These are phyloP conservation scores for Mormyrus lacerda DNA, from an alignment of 2,113 vertebrate species.

Conservation along the genomic window DNA sequence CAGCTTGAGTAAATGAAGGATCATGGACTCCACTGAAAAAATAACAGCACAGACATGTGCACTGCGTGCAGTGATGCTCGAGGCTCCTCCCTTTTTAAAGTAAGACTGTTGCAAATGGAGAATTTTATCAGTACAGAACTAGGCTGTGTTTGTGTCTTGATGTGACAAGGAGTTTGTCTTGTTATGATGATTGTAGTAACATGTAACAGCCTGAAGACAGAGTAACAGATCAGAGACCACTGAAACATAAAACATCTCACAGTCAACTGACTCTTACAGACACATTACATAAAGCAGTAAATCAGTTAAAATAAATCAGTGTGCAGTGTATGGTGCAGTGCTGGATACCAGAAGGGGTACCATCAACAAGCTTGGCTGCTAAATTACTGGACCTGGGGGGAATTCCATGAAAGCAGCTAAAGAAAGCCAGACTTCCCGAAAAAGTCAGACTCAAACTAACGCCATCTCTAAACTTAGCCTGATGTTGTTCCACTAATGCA, in stretches of 20 bases:
- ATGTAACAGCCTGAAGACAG: neutral
- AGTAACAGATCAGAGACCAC: neutral
- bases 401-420: too few species aligned
- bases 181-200: neutral
- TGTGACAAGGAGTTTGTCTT: neutral
- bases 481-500: too few species aligned
- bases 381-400: neutral
- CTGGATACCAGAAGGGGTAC: neutral
- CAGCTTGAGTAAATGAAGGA: neutral
- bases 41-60: neutral
- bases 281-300: neutral
- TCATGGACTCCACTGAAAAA: neutral
- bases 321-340: neutral
- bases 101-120: neutral
- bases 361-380: too few species aligned
- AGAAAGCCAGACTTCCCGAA: too few species aligned
- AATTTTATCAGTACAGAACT: neutral
- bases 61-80: neutral
- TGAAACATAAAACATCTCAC: neutral
- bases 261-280: neutral
- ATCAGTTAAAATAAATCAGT: neutral
- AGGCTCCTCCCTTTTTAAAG: neutral
- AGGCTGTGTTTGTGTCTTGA: neutral
- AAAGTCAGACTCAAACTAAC: too few species aligned
- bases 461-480: too few species aligned